These are phyloP conservation scores for Sebastes ruberrimus DNA, from an alignment of 2,797 vertebrate genomes.

Conservation along the genomic window DNA sequence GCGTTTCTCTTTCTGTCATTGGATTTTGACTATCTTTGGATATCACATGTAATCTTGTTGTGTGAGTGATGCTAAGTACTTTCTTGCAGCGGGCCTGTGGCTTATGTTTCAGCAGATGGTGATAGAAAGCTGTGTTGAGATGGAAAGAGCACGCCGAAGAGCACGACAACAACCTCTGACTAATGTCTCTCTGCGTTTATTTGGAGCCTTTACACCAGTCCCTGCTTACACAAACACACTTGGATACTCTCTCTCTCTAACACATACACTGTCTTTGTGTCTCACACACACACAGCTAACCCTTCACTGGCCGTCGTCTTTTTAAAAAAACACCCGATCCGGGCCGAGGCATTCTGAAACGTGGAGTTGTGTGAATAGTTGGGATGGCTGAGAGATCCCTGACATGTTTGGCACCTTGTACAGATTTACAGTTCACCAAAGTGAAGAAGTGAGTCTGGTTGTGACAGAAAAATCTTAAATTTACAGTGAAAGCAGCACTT, in stretches of 20 bases:
- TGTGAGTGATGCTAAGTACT: slow-evolving; percentile 13
- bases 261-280: neutral
- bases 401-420: slow-evolving; percentile 72
- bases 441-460: slow-evolving; percentile 49
- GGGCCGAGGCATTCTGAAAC: slow-evolving; percentile 47
- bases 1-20: neutral
- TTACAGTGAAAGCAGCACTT: neutral
- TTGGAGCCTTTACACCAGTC: slow-evolving; percentile 41
- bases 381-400: slow-evolving; percentile 64
- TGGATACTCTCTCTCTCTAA: neutral
- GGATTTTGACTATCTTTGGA: slow-evolving; percentile 11
- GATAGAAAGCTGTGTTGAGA: slow-evolving; percentile 25
- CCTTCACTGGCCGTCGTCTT: neutral
- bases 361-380: slow-evolving; percentile 51
- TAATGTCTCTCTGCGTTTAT: slow-evolving; percentile 52
- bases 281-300: slow-evolving; percentile 9
- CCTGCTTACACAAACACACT: slow-evolving; percentile 29
- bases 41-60: slow-evolving; percentile 7
- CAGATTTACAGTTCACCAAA: slow-evolving; percentile 70
- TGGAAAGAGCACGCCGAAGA: slow-evolving; percentile 25
- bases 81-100: slow-evolving; percentile 1
- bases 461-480: slow-evolving; percentile 60
- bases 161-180: slow-evolving; percentile 45
- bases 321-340: slow-evolving; percentile 49
- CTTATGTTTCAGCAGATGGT: slow-evolving; percentile 49